Conservation (phyloP, 2,888 invertebrate genomes). For the Saturnia japonica region DNA sequence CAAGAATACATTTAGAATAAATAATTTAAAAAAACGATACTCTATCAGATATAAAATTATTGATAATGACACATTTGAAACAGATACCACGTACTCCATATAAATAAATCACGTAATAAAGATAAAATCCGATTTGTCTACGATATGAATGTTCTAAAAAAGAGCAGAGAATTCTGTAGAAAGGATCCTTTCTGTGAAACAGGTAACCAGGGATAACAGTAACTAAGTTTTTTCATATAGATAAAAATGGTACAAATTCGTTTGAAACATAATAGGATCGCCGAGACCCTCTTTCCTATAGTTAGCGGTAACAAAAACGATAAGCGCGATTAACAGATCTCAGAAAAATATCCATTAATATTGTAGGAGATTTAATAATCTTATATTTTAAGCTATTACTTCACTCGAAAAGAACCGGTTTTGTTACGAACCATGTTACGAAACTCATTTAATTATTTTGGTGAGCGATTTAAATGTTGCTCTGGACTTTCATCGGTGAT, state of each 20-base stretch:
- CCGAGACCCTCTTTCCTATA: conserved; percentile 47
- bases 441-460: conserved; percentile 69
- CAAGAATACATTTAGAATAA: background rate
- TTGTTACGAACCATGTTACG: conserved; percentile 67
- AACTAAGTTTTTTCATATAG: conserved; percentile 39
- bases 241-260: conserved; percentile 37
- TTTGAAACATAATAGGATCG: conserved; percentile 55
- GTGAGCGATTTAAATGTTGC: conserved; percentile 64
- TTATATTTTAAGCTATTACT: conserved; percentile 50
- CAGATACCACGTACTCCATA: background rate
- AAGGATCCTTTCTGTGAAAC: conserved; percentile 39
- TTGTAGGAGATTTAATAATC: conserved; percentile 52
- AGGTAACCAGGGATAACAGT: conserved; percentile 57
- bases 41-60: background rate
- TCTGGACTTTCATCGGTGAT: conserved; percentile 73
- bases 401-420: conserved; percentile 59
- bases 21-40: background rate
- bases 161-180: conserved; percentile 36
- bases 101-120: background rate
- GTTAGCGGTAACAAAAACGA: conserved; percentile 51
- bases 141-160: conserved; percentile 14
- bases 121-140: conserved; percentile 13
- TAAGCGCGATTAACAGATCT: conserved; percentile 60
- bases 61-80: background rate
- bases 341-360: conserved; percentile 59